phyloP scores from a whole-genome alignment of 2,797 vertebrate genomes.

The Xenopus petersii region DNA sequence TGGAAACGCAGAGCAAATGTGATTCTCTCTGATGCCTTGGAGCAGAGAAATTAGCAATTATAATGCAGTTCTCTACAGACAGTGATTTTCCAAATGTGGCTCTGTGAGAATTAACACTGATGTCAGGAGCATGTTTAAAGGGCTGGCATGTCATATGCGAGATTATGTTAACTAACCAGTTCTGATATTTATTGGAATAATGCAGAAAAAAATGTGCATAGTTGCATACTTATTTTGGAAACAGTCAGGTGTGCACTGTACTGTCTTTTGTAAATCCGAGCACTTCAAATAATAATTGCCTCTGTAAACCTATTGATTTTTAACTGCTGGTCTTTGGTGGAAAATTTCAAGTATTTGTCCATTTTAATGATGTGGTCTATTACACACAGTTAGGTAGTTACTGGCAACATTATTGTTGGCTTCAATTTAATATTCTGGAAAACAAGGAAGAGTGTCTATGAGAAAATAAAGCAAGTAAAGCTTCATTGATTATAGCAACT shows the following conservation, averaged over 20 bases:
- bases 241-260: background rate
- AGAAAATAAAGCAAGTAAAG: conserved; percentile 20
- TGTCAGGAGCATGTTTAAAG: conserved; percentile 25
- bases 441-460: background rate
- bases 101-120: conserved; percentile 12
- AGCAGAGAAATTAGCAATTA: conserved; percentile 42
- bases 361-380: background rate
- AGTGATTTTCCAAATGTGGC: conserved; percentile 23
- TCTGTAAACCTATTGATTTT: too few relatives aligned
- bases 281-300: too few relatives aligned
- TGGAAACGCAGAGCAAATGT: conserved; percentile 33
- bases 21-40: conserved; percentile 29
- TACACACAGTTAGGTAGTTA: background rate
- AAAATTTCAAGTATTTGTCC: background rate
- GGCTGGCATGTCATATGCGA: conserved; percentile 19
- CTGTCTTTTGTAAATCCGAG: too few relatives aligned
- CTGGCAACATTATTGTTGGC: too few relatives aligned
- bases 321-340: background rate
- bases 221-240: conserved; percentile 3
- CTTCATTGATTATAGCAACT: conserved; percentile 21
- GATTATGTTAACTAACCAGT: background rate
- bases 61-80: conserved; percentile 30
- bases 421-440: background rate
- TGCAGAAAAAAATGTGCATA: background rate
- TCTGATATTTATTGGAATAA: conserved; percentile 26